Conservation (phyloP, 2,797 vertebrate species). For the Microhierax caerulescens region DNA sequence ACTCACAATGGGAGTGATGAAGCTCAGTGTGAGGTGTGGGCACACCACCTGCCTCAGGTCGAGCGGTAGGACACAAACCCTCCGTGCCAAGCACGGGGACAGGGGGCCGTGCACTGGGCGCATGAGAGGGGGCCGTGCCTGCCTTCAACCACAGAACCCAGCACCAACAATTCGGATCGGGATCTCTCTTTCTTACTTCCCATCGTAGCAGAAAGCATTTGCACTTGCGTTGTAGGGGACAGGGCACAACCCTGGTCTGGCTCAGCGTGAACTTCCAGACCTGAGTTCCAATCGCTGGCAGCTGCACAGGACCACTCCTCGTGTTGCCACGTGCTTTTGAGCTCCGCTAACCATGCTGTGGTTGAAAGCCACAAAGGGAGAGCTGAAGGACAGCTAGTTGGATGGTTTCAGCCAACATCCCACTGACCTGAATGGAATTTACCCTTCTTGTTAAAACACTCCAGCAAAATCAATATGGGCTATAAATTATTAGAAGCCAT, state of each 20-base stretch:
- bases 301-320: neutral
- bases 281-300: neutral
- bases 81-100: neutral
- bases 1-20: neutral
- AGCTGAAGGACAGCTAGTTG: neutral
- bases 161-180: neutral
- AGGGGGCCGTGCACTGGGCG: no score
- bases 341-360: accelerated
- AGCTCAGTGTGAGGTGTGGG: neutral
- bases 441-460: neutral
- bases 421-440: neutral
- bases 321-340: neutral
- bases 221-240: neutral
- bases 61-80: neutral
- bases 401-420: neutral
- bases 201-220: neutral
- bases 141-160: neutral
- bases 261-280: neutral
- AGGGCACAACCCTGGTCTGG: accelerated
- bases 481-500: slow-evolving; percentile 9
- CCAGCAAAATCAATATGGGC: neutral
- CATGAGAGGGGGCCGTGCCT: neutral
- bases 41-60: neutral
- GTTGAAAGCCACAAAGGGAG: neutral
- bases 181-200: neutral